phyloP scores from a whole-genome alignment of 1,140 invertebrate genomes.

The Adoxophyes honmai region DNA sequence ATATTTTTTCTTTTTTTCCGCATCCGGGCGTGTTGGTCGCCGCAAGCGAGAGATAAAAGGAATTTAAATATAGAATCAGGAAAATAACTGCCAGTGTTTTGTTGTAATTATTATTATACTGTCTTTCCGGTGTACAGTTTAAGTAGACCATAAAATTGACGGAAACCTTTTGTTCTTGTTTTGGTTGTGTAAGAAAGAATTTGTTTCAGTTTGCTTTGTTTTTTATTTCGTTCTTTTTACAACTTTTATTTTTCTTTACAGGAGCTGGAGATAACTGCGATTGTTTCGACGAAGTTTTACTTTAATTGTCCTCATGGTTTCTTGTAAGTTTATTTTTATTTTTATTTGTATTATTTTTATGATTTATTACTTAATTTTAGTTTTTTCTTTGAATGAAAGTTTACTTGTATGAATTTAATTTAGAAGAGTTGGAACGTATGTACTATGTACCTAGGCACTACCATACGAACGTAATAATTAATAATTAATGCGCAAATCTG shows the following conservation, averaged over 20 bases:
- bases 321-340: slow-evolving; percentile 60
- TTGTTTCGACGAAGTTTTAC: slow-evolving; percentile 38
- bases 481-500: no score
- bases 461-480: no score
- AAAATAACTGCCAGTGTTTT: slow-evolving; percentile 21
- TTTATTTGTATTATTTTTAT: slow-evolving; percentile 27
- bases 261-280: slow-evolving; percentile 36
- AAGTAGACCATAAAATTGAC: not conserved
- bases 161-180: slow-evolving; percentile 16
- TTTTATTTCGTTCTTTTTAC: slow-evolving; percentile 34
- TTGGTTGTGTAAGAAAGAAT: slow-evolving; percentile 19
- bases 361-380: slow-evolving; percentile 17
- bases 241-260: slow-evolving; percentile 51
- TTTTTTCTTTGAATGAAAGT: slow-evolving; percentile 18
- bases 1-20: slow-evolving; percentile 26
- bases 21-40: slow-evolving; percentile 27
- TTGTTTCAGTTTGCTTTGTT: slow-evolving; percentile 20
- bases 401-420: no score
- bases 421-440: no score
- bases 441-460: no score
- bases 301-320: slow-evolving; percentile 64
- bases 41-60: slow-evolving; percentile 37
- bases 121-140: not conserved
- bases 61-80: slow-evolving; percentile 46
- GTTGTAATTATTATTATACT: not conserved